These are phyloP conservation scores for Pocota personata DNA, from an alignment of 2,888 invertebrate genomes.

Conservation along the genomic window DNA sequence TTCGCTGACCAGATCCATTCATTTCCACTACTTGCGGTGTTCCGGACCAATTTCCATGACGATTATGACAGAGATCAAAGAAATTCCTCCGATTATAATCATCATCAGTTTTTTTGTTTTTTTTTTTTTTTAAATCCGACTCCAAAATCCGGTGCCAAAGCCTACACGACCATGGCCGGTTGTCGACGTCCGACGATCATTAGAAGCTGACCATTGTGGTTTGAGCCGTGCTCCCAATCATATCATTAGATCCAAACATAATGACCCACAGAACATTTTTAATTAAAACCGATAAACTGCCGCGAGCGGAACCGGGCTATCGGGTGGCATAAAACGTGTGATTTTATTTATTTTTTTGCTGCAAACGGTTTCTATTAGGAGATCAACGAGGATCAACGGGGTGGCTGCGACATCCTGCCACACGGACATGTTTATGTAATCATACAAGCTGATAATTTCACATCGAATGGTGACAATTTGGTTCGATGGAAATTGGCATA, in stretches of 20 bases:
- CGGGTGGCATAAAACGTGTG: conserved; percentile 67
- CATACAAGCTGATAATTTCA: conserved; percentile 69
- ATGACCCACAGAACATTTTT: conserved; percentile 68
- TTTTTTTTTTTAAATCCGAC: conserved; percentile 32
- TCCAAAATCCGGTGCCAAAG: conserved; percentile 12
- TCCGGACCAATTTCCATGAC: conserved; percentile 70
- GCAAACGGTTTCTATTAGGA: conserved; percentile 12
- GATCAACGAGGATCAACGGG: conserved; percentile 49
- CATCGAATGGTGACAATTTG: conserved; percentile 70
- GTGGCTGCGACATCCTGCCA: conserved; percentile 33
- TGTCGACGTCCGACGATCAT: conserved; percentile 36
- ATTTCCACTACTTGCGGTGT: conserved; percentile 62
- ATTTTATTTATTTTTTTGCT: conserved; percentile 45
- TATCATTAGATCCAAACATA: conserved; percentile 72
- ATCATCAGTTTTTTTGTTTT: conserved; percentile 40
- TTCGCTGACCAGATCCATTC: conserved; percentile 20
- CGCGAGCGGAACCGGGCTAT: conserved; percentile 35
- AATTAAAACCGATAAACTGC: conserved; percentile 73
- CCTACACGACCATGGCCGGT: background rate
- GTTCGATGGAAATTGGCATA: conserved; percentile 48
- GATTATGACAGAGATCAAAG: conserved; percentile 74
- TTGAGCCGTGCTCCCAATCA: conserved; percentile 69
- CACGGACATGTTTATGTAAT: conserved; percentile 57
- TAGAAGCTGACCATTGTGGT: conserved; percentile 64
- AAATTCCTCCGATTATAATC: conserved; percentile 72